These are phyloP conservation scores for Epinephelus fuscoguttatus DNA, from an alignment of 2,113 vertebrate species.

Conservation along the genomic window DNA sequence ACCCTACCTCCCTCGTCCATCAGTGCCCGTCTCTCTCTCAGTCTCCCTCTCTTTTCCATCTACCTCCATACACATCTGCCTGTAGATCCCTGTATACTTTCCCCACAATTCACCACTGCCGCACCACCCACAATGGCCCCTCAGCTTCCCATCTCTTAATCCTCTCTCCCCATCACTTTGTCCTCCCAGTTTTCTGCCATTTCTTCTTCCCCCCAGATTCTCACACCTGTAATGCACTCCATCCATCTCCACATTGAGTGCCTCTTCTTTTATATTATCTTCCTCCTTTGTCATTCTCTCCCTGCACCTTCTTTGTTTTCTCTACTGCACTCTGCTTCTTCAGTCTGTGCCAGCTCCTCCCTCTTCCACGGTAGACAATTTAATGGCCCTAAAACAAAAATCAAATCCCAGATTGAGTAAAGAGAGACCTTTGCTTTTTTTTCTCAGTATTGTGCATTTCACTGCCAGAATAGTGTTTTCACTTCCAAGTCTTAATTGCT, in stretches of 20 bases:
- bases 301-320: constrained; percentile 41
- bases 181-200: constrained; percentile 40
- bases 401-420: constrained; percentile 20
- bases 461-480: constrained; percentile 12
- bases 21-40: constrained; percentile 14
- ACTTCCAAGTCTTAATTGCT: constrained; percentile 29
- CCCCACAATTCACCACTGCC: constrained; percentile 4
- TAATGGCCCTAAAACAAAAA: constrained; percentile 46
- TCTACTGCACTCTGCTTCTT: constrained; percentile 13
- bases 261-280: constrained; percentile 54
- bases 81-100: constrained; percentile 29
- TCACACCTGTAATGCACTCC: constrained; percentile 55
- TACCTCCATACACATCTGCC: constrained; percentile 19
- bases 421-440: constrained; percentile 9
- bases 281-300: constrained; percentile 46
- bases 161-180: constrained; percentile 45
- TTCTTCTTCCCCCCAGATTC: constrained; percentile 38
- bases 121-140: constrained; percentile 12
- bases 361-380: constrained; percentile 18
- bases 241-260: constrained; percentile 52
- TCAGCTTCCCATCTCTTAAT: constrained; percentile 47
- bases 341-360: constrained; percentile 15
- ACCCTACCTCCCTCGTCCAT: constrained; percentile 56
- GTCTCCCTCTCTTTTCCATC: constrained; percentile 15
- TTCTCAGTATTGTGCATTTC: neutral